Percentiles rank a stretch among this genome's conserved stretches.
Evolutionary conservation across 2,888 invertebrate species (phyloP).

Genomic region (Drosophila nigricruria): DNA sequence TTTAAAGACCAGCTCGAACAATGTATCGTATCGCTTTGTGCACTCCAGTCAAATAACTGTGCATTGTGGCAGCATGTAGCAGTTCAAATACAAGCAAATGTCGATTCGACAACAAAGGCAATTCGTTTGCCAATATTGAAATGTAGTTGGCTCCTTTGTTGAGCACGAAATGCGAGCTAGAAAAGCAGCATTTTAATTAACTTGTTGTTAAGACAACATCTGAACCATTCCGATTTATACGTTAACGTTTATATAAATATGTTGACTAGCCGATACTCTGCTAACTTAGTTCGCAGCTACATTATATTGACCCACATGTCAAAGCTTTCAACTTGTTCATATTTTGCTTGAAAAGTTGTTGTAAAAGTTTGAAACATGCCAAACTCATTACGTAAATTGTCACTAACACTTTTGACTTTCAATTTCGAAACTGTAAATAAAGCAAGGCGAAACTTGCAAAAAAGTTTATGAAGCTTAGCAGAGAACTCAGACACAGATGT

Average conservation of each 20-base stretch:
- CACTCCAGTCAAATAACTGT: conserved; percentile 6
- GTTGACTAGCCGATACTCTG: neutral
- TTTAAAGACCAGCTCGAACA: conserved; percentile 10
- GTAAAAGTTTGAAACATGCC: conserved; percentile 38
- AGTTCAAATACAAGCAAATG: neutral
- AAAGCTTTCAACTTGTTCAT: conserved; percentile 21
- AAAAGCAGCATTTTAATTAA: conserved; percentile 42
- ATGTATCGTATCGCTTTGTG: conserved; percentile 4
- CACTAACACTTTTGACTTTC: conserved; percentile 71
- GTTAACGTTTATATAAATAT: neutral
- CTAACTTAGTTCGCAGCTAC: neutral
- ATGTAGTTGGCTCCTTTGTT: conserved; percentile 21
- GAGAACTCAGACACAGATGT: conserved; percentile 41
- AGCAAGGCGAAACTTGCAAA: conserved; percentile 53
- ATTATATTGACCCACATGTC: conserved; percentile 19
- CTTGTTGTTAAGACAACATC: conserved; percentile 28
- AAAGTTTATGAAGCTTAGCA: conserved; percentile 59
- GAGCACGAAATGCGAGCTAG: conserved; percentile 15
- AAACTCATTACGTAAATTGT: conserved; percentile 70
- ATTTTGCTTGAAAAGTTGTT: conserved; percentile 39
- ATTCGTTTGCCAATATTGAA: conserved; percentile 20
- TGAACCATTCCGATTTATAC: neutral
- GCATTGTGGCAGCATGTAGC: conserved; percentile 17
- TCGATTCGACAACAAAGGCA: conserved; percentile 19
- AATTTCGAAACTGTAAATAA: conserved; percentile 52